phyloP scores from a whole-genome alignment of 2,113 vertebrate species.

The Prionailurus bengalensis region DNA sequence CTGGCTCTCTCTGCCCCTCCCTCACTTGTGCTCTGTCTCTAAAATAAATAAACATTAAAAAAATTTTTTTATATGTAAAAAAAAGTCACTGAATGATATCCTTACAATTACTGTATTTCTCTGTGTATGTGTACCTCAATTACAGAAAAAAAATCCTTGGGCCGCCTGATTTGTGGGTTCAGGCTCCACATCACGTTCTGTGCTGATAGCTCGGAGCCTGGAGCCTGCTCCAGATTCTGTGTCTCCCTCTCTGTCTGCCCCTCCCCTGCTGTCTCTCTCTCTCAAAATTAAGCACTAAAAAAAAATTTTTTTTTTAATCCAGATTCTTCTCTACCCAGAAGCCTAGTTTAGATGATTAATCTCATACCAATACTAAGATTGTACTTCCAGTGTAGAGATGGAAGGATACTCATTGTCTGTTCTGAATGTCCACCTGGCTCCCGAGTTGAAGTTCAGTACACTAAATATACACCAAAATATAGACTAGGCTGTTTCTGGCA shows the following conservation, averaged over 20 bases:
- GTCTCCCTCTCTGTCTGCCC: no score
- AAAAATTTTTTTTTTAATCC: neutral
- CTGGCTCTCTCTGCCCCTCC: no score
- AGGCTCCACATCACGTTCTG: no score
- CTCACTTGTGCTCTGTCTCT: no score
- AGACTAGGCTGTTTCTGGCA: neutral
- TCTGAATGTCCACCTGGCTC: neutral
- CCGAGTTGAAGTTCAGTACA: neutral
- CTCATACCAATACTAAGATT: conserved; percentile 21
- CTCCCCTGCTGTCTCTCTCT: no score
- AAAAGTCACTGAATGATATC: neutral
- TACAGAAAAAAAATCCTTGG: neutral
- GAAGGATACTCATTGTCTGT: neutral
- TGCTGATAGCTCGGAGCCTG: no score
- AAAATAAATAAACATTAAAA: no score
- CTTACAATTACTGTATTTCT: neutral
- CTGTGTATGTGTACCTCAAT: neutral
- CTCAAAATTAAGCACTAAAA: no score
- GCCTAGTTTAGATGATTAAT: neutral
- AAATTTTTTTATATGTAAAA: neutral
- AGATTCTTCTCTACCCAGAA: conserved; percentile 19
- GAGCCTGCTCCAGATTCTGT: no score
- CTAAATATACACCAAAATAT: neutral
- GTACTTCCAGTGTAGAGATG: neutral
- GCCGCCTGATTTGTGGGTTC: no score